Base-by-base conservation (phyloP, 2,797 vertebrate genomes). In the Lepus townsendii region DNA sequence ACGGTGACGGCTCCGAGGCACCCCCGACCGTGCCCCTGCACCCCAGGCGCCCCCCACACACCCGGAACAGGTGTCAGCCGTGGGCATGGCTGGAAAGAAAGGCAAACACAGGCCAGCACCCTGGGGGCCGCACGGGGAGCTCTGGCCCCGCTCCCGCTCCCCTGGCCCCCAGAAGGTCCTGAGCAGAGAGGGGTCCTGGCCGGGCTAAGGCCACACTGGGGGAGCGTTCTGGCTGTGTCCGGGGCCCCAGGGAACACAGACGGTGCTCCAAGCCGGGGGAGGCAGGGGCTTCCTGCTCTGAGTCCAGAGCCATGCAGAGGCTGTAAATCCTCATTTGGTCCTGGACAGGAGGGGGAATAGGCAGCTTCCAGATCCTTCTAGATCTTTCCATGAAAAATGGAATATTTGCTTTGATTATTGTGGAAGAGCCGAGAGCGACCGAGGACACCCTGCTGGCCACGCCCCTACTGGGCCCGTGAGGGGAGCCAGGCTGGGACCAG, bases 41-140 rank as follows among this genome's bases (percentile, higher is more conserved):
- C 14, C 16, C 0, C 32, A 57, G 60, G 16, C n/a, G 16, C 4
- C 65, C 47, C 14, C 35, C 35, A 35, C 35, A 35, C 35, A 35
- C 57, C 26, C 68, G 8, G 52, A 85, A 77, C 69, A 38, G n/a
- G 11, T 0, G 0, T 20, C 9, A 19, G 22, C 17, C 30, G 50
- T 1, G 6, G 52, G 26, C 16, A 7, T 7, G 11, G n/a, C 62
- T 1, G 12, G 5, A 10, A 30, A 54, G 16, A 30, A n/a, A 73
- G 62, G 10, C 42, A 26, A 32, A 32, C 42, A 22, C 47, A 27
- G 80, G 10, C 3, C 50, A 47, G 76, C 1, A 0, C n/a, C 68
- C 2, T 11, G 3, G 11, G n/a, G n/a, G 24, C 8, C 2, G 12
- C 11, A 4, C 1, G 63, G 2, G 0, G 6, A 3, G 1, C 1